Base-by-base conservation (phyloP, 30 jellyfish, hydroid and myxozoan species). In the Turritopsis rubra region DNA sequence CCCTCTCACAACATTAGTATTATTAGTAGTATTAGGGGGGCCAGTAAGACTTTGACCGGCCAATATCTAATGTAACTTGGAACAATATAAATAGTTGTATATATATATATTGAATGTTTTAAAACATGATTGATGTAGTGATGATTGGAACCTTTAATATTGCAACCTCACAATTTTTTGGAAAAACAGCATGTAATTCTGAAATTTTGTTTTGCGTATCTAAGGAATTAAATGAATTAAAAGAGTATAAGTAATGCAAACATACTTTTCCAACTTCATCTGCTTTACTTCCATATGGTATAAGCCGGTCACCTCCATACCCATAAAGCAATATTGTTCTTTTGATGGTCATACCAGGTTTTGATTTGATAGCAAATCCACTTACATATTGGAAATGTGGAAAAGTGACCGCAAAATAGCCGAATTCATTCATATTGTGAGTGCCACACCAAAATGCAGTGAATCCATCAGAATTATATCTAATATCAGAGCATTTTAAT, bases 351-450 rank as follows among this genome's bases (percentile, higher is more conserved):
- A 23, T n/a, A 9, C 30, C 31, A 23, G 30, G 28, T 68, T 27
- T 27, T 8, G 77, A 68, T 27, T 68, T 27, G 77, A 68, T 27
- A 19, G 77, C 77, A 68, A 68, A 68, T 23, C 77, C 77, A 68
- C 31, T 68, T 23, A 68, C 30, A 68, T 7, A 27, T 23, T 27
- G 28, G 77, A 68, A 68, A 17, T 68, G 77, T n/a, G 28, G 28
- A 23, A 68, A 68, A 68, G 28, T 68, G 30, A 68, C 77, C 19
- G 28, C 8, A 16, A 8, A 68, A 7, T 7, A 68, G 16, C 77
- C 77, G 19, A 7, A 68, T 23, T 27, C 19, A 68, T 19, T 19
- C 31, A n/a, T 68, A 68, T 68, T 8, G 16, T 19, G 8, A 27
- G 31, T 68, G 19, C 77, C 77, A 68, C 77, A 68, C 77, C 77